Conservation (phyloP, 2,797 vertebrate species). For the Xerus rutilus region DNA sequence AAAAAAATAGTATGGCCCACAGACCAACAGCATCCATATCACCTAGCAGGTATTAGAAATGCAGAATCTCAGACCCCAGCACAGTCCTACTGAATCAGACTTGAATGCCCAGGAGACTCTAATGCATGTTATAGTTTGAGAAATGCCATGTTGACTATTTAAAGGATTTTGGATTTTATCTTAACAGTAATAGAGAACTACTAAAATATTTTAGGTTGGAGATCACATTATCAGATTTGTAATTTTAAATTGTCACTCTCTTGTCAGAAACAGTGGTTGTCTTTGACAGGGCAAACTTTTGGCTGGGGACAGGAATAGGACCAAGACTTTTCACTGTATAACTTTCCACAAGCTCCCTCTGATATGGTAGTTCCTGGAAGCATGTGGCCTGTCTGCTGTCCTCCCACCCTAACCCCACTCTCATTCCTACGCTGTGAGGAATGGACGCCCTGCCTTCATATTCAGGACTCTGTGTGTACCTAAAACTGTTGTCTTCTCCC, state of each 20-base stretch:
- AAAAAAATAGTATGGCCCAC: not conserved
- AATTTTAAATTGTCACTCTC: slow-evolving; percentile 26
- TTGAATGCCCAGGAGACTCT: not conserved
- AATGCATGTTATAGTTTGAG: not conserved
- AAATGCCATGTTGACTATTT: not conserved
- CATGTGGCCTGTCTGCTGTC: not conserved
- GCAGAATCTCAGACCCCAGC: not conserved
- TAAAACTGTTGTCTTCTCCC: not conserved
- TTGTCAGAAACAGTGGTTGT: slow-evolving; percentile 9
- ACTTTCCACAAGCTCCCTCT: not conserved
- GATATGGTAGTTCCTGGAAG: not conserved
- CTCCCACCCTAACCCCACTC: not conserved
- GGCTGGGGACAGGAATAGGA: not conserved
- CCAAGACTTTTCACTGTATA: not conserved
- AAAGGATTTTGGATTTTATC: slow-evolving; percentile 42
- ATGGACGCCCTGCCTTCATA: not conserved
- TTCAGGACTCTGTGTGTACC: not conserved
- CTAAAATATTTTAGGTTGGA: slow-evolving; percentile 32
- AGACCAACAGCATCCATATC: not conserved
- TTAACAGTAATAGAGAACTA: not conserved
- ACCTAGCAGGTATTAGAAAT: not conserved
- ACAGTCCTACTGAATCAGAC: not conserved
- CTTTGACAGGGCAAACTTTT: slow-evolving; percentile 1
- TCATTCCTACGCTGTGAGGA: not conserved
- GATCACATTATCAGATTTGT: not conserved